Base-by-base conservation (phyloP, 2,888 invertebrate species). In the Ptilodon capucinus region DNA sequence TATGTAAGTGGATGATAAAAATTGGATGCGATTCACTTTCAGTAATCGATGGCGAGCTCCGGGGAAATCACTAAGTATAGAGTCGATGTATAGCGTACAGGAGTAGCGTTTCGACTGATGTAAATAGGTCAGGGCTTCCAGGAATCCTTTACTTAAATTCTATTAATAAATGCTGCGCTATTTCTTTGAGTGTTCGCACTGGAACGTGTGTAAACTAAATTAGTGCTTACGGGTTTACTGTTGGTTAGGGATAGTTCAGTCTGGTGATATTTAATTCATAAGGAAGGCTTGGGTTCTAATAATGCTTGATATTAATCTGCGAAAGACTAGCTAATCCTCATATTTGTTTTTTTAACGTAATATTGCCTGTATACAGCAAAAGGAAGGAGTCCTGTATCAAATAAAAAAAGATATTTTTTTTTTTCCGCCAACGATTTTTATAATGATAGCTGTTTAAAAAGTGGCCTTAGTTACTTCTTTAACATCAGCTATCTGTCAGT, bases 1-100 rank as follows among this genome's bases (percentile, higher is more conserved):
- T 74, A 68, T 69, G 74, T 74, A 78, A 82, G 76, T 76, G 71
- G 76, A 76, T 79, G 76, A 76, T 85, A 86, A 86, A 87, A 86
- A 86, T 84, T 84, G 80, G 81, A 81, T 78, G 78, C 73, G 71
- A 79, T 84, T 77, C 77, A 71, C 74, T 80, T 68, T 57, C 66
- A 59, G 76, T 77, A 81, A 84, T 83, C 78, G 79, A 58, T 60
- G 60, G 53, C 50, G 57, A 52, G 65, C 86, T 81, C 83, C 40
- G 40, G 87, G 86, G 86, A 87, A 88, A 87, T 87, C 81, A 84
- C 64, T 60, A 70, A 73, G 73, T 68, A 70, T 60, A 66, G 59
- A 63, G 51, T 68, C 74, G 59, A 67, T 71, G 69, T 72, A 72
- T 51, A 62, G 44, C 51, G 55, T 46, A 53, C 54, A 57, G 43